Percentiles rank a stretch among this genome's conserved stretches.
Conservation (phyloP, 2,113 vertebrate species). For the Delphinapterus leucas region DNA sequence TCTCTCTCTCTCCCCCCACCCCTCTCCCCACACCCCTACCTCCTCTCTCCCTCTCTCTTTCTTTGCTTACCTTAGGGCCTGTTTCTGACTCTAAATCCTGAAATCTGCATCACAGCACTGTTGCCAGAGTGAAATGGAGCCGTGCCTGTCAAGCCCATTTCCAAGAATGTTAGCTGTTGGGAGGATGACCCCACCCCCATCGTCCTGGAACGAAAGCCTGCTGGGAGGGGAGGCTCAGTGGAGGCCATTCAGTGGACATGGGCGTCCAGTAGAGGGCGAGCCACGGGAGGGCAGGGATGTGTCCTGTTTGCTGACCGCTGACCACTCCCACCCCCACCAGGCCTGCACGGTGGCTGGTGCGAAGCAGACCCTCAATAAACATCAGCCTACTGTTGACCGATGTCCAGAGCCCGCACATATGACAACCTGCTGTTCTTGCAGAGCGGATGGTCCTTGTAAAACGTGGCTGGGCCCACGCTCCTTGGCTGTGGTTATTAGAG, state of each 20-base stretch:
- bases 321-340: no score
- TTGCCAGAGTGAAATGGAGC: neutral
- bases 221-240: neutral
- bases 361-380: neutral
- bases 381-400: neutral
- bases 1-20: neutral
- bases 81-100: neutral
- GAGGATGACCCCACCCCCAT: neutral
- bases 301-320: neutral
- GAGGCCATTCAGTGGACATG: neutral
- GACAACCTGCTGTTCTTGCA: neutral
- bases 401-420: neutral
- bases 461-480: neutral
- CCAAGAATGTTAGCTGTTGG: neutral
- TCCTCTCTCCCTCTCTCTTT: neutral
- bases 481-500: neutral
- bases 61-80: neutral
- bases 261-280: neutral
- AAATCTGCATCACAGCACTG: neutral
- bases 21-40: no score
- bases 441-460: neutral
- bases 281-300: neutral
- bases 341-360: neutral
- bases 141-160: neutral
- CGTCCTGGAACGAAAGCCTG: neutral